Evolutionary conservation across 2,797 vertebrate genomes (phyloP).

Genomic region (Novumbra hubbsi): DNA sequence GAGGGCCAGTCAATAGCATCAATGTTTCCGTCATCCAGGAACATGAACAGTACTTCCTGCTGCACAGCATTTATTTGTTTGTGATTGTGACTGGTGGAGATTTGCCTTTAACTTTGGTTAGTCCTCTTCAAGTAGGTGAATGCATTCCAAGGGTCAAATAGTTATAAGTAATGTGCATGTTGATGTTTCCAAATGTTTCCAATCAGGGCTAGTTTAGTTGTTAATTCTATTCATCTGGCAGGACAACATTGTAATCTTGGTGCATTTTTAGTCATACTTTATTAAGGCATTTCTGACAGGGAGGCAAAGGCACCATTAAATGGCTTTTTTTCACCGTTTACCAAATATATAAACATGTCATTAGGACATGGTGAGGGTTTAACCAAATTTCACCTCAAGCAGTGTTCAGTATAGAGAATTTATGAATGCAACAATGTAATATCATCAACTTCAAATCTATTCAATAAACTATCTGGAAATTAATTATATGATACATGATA

Average conservation of each 20-base stretch:
- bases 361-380: constrained; percentile 9
- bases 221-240: constrained; percentile 37
- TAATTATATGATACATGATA: constrained; percentile 56
- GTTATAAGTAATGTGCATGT: constrained; percentile 16
- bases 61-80: no score
- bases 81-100: no score
- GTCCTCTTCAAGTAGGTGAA: constrained; percentile 32
- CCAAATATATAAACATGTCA: constrained; percentile 13
- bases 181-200: constrained; percentile 53
- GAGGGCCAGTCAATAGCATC: no score
- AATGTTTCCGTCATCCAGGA: no score
- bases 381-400: constrained; percentile 38
- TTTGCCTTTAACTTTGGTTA: constrained; percentile 5
- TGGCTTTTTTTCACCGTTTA: constrained; percentile 42
- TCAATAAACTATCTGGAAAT: constrained; percentile 65
- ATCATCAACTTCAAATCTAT: constrained; percentile 43
- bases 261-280: constrained; percentile 35
- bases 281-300: constrained; percentile 29
- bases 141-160: constrained; percentile 27
- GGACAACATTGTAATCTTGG: constrained; percentile 19
- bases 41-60: not conserved
- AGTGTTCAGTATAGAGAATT: constrained; percentile 22
- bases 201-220: constrained; percentile 56
- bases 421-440: constrained; percentile 29
- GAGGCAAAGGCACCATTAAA: constrained; percentile 41